Evolutionary conservation across 2,797 vertebrate genomes (phyloP).

Genomic region (Cossypha heuglini): DNA sequence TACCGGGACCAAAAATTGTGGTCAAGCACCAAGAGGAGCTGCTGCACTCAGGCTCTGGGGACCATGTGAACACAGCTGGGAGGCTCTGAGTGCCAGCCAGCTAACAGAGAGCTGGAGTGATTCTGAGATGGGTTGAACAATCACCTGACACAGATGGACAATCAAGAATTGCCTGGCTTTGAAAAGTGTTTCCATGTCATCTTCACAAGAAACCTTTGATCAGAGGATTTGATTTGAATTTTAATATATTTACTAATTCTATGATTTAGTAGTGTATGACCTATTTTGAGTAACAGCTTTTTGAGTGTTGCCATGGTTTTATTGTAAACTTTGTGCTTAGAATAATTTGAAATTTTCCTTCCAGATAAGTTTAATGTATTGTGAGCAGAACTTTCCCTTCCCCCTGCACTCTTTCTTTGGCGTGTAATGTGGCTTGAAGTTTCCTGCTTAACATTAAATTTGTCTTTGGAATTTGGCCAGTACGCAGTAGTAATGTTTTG

Average conservation of each 20-base stretch:
- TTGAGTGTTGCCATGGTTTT: background rate
- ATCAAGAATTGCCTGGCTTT: background rate
- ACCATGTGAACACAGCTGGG: background rate
- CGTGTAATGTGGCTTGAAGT: constrained; percentile 19
- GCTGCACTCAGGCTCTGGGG: background rate
- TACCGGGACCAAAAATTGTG: background rate
- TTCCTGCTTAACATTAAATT: constrained; percentile 37
- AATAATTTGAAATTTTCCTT: background rate
- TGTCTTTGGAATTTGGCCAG: constrained; percentile 60
- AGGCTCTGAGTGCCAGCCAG: background rate
- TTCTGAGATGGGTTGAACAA: background rate
- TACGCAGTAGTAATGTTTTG: constrained; percentile 27
- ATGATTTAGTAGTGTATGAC: background rate
- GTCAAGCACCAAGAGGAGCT: background rate
- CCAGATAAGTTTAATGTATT: background rate
- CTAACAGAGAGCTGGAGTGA: background rate
- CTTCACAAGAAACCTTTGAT: background rate
- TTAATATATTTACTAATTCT: background rate
- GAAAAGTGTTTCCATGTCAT: background rate
- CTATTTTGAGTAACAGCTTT: background rate
- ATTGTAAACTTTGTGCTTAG: background rate
- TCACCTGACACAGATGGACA: background rate
- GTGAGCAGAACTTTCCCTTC: background rate
- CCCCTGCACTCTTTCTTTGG: background rate
- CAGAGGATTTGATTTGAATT: background rate